Evolutionary conservation across 2,888 invertebrate genomes (phyloP).

Genomic region (Leptinotarsa peninsularis): DNA sequence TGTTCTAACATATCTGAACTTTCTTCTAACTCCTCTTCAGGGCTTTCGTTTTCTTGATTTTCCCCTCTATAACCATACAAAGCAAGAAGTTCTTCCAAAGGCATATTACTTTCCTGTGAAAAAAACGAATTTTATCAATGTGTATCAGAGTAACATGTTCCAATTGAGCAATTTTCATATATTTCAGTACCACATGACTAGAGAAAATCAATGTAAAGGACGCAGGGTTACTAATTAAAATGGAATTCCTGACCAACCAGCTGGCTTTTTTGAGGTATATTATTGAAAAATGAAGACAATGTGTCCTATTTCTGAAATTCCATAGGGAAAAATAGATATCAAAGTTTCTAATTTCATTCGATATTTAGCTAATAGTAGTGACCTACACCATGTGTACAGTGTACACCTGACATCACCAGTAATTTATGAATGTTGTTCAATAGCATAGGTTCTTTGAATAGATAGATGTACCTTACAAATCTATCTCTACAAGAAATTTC

Average conservation of each 20-base stretch:
- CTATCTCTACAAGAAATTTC: slow-evolving; percentile 18
- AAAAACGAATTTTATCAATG: background rate
- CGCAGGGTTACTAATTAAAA: background rate
- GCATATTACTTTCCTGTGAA: slow-evolving; percentile 91
- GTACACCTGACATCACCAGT: background rate
- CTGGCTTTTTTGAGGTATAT: too few species aligned
- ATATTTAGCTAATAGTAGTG: background rate
- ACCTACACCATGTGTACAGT: background rate
- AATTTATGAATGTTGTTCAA: background rate
- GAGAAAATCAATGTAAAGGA: background rate
- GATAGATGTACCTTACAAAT: background rate
- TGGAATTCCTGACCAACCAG: background rate
- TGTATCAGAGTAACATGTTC: background rate
- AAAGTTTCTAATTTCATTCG: too few species aligned
- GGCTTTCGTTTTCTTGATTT: slow-evolving; percentile 63
- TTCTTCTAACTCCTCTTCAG: slow-evolving; percentile 65
- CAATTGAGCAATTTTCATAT: background rate
- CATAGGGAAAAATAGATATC: too few species aligned
- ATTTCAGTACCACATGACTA: background rate
- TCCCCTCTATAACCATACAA: slow-evolving; percentile 79
- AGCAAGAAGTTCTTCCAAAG: slow-evolving; percentile 90
- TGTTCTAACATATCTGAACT: slow-evolving; percentile 68
- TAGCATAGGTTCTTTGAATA: background rate
- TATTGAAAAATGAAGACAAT: too few species aligned
- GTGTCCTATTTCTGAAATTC: too few species aligned